phyloP scores from a whole-genome alignment of 1,140 invertebrate species.

The Cotesia typhae region DNA sequence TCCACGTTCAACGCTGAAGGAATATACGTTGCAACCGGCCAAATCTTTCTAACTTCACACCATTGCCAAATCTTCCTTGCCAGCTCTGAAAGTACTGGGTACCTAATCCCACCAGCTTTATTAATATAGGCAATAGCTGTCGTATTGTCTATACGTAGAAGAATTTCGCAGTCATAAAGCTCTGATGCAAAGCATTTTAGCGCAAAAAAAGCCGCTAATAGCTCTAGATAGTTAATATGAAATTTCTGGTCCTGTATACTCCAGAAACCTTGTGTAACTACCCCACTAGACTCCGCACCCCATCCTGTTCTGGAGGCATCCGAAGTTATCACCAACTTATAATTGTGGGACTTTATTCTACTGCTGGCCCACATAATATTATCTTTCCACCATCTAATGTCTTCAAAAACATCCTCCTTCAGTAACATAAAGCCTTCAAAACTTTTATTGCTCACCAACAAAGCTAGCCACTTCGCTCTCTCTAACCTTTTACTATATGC shows the following conservation, averaged over 20 bases:
- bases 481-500: constrained; percentile 34
- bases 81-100: constrained; percentile 7
- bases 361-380: background rate
- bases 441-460: constrained; percentile 12
- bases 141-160: constrained; percentile 34
- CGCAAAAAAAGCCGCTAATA: too few species aligned
- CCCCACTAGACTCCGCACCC: constrained; percentile 18
- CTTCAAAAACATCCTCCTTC: constrained; percentile 11
- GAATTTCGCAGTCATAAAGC: constrained; percentile 18
- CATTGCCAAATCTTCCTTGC: constrained; percentile 34
- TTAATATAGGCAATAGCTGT: constrained; percentile 36
- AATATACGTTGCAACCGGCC: constrained; percentile 32
- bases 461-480: constrained; percentile 27
- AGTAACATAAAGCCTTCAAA: constrained; percentile 31
- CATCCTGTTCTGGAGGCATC: constrained; percentile 36
- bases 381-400: constrained; percentile 34
- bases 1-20: constrained; percentile 28
- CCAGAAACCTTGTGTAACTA: constrained; percentile 31
- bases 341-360: constrained; percentile 21
- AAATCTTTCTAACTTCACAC: constrained; percentile 32
- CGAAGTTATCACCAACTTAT: constrained; percentile 30
- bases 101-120: constrained; percentile 25
- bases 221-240: too few species aligned
- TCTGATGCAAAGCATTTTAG: too few species aligned
- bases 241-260: too few species aligned